A percentile compares a stretch with the other conserved stretches of the same genome.
phyloP scores from a whole-genome alignment of 2,113 vertebrate genomes.

The Lepidothrix coronata region DNA sequence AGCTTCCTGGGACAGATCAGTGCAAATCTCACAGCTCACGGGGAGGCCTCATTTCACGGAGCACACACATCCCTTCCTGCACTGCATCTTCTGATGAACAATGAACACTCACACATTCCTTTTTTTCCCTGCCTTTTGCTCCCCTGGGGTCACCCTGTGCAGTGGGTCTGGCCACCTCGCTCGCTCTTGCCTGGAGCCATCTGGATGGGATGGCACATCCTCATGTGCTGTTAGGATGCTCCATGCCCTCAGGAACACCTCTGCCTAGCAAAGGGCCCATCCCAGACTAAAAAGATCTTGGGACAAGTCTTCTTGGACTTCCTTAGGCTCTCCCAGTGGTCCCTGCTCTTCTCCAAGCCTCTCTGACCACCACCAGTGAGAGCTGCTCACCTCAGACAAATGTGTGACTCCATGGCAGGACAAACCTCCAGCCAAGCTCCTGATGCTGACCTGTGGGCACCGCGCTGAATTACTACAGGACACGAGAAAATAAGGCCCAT shows the following conservation, averaged over 20 bases:
- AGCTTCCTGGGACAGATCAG: neutral
- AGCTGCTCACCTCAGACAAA: slow-evolving; percentile 4
- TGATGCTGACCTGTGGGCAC: rapidly evolving
- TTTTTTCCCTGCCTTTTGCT: neutral
- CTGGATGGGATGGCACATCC: neutral
- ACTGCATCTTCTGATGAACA: neutral
- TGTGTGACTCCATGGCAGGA: neutral
- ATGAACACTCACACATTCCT: neutral
- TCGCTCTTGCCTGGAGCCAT: neutral
- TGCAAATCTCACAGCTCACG: neutral
- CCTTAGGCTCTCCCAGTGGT: neutral
- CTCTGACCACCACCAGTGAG: neutral
- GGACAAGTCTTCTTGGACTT: rapidly evolving
- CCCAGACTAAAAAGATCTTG: no score
- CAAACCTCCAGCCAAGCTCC: neutral
- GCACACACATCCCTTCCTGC: neutral
- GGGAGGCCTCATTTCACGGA: neutral
- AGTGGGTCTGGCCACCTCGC: neutral
- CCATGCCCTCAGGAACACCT: neutral
- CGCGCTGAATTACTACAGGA: neutral
- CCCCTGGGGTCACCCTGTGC: no score
- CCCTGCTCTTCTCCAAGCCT: neutral
- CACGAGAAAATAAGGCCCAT: no score
- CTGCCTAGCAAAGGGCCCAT: neutral
- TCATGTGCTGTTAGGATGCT: rapidly evolving